Evolutionary conservation across 2,113 vertebrate genomes (phyloP).

Genomic region (Chaetura pelagica): DNA sequence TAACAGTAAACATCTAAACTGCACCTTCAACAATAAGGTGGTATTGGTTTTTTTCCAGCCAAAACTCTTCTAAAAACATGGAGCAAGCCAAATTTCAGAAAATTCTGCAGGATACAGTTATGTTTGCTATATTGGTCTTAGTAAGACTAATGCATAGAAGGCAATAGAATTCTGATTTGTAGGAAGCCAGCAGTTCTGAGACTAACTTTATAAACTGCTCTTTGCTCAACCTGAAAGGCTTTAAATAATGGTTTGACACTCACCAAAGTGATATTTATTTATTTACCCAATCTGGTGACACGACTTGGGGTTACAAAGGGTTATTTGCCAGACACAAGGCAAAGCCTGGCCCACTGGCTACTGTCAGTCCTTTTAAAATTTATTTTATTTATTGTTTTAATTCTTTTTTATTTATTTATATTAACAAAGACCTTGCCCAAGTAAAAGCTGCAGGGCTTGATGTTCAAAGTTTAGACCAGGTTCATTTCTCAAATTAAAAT

Average conservation of each 20-base stretch:
- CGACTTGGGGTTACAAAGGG: neutral
- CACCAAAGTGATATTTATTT: conserved; percentile 5
- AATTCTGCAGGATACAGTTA: neutral
- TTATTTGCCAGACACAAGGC: neutral
- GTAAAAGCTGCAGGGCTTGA: neutral
- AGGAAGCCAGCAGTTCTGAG: neutral
- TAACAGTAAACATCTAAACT: neutral
- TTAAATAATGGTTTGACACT: neutral
- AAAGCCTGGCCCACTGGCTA: neutral
- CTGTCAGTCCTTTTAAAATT: neutral
- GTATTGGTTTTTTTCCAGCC: neutral
- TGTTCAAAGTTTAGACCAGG: neutral
- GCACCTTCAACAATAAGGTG: rapidly evolving
- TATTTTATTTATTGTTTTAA: no score
- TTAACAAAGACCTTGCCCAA: neutral
- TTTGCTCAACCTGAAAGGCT: neutral
- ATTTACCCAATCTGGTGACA: neutral
- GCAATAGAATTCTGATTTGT: neutral
- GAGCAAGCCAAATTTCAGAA: neutral
- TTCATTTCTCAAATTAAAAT: conserved; percentile 43
- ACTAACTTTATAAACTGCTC: neutral
- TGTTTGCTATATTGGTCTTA: neutral
- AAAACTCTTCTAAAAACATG: neutral
- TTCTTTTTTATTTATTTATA: no score
- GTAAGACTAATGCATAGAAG: neutral